A percentile compares a stretch with the other conserved stretches of the same genome.
phyloP scores from a whole-genome alignment of 2,888 invertebrate genomes.

The Tipula lateralis region DNA sequence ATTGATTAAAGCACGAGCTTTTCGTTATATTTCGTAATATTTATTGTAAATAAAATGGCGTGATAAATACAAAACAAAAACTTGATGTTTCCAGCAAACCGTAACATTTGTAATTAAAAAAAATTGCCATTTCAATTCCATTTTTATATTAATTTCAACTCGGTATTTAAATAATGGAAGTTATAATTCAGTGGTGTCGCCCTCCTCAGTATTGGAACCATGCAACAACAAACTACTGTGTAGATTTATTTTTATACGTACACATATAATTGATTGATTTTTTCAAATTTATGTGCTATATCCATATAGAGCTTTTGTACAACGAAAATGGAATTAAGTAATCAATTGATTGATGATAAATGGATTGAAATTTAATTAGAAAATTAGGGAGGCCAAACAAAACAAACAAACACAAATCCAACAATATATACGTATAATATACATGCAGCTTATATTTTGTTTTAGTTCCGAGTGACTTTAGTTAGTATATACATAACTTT shows the following conservation, averaged over 20 bases:
- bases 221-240: background rate
- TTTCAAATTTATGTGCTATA: background rate
- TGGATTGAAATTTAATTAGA: constrained; percentile 24
- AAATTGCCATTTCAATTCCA: background rate
- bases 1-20: constrained; percentile 6
- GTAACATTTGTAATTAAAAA: constrained; percentile 12
- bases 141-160: background rate
- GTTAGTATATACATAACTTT: background rate
- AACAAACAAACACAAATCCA: background rate
- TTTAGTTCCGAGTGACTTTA: background rate
- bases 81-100: background rate
- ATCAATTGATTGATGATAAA: constrained; percentile 19
- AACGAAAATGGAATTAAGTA: background rate
- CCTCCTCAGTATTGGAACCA: background rate
- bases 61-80: background rate
- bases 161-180: background rate
- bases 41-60: background rate
- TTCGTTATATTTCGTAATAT: background rate
- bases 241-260: no score
- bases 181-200: background rate
- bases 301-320: background rate
- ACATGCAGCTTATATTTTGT: background rate
- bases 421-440: background rate
- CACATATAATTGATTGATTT: background rate
- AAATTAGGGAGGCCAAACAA: background rate